Conservation (phyloP, 2,888 invertebrate species). For the Mimumesa dahlbomi region DNA sequence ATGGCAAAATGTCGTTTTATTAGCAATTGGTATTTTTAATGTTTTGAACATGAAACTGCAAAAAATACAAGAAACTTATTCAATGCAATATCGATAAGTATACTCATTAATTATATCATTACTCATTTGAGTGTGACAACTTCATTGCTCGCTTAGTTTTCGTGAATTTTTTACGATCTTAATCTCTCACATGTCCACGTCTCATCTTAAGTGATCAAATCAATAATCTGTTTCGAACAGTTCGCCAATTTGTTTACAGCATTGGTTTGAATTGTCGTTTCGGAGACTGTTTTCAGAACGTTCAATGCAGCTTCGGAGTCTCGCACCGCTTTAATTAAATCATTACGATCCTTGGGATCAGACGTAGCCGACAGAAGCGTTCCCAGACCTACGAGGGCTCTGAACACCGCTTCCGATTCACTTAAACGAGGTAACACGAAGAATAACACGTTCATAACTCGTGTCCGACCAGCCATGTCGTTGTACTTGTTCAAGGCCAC, state of each 20-base stretch:
- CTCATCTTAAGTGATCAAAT: conserved; percentile 69
- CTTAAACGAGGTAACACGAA: conserved; percentile 82
- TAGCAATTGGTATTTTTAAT: conserved; percentile 45
- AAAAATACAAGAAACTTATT: conserved; percentile 51
- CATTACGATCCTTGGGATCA: conserved; percentile 69
- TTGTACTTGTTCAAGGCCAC: conserved; percentile 83
- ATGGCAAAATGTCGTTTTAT: conserved; percentile 57
- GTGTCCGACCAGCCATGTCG: conserved; percentile 81
- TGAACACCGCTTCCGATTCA: conserved; percentile 88
- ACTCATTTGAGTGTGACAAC: conserved; percentile 24
- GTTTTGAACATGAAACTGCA: conserved; percentile 44
- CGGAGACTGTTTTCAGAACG: conserved; percentile 68
- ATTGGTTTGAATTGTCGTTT: conserved; percentile 54
- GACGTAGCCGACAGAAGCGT: conserved; percentile 84
- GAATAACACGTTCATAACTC: conserved; percentile 82
- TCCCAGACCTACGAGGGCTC: conserved; percentile 89
- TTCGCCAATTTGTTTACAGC: conserved; percentile 69
- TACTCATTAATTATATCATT: conserved; percentile 32
- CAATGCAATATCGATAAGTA: conserved; percentile 34
- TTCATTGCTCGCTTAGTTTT: conserved; percentile 5
- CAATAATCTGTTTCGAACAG: conserved; percentile 75
- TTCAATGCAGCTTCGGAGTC: conserved; percentile 68
- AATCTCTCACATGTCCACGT: conserved; percentile 6
- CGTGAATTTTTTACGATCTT: neutral
- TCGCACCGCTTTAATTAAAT: conserved; percentile 67